Evolutionary conservation across 2,797 vertebrate genomes (phyloP), one percentile per base, ranked within the genome.

Genomic region (Cossypha caffra): DNA sequence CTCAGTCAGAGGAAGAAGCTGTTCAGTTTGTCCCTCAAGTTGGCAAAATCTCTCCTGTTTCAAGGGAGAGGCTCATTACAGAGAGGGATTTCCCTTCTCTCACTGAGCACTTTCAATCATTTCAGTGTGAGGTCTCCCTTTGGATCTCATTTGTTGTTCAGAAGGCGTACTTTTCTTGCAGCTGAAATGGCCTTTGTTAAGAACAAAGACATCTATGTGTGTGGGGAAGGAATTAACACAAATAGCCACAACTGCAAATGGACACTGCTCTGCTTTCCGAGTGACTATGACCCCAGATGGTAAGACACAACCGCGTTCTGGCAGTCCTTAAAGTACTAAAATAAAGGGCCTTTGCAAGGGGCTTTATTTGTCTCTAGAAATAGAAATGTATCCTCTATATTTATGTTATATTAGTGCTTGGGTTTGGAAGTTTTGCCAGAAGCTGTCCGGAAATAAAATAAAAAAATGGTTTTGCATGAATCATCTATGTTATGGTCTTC

Each of bases 341-440:
- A 95, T 83, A 92, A 88, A 97, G 63, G 19, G 57, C 58, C 86
- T 68, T 94, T 95, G 93, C 85, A 93, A 96, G 87, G 28, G 28
- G 28, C 28, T 88, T 91, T 23, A 76, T 90, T 94, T 95, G 54
- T 55, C 35, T 96, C 96, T 95, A 93, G 93, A 98, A 98, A 98
- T 97, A 98, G 97, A 97, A 97, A 95, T 90, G 50, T 72, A 91
- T 88, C 93, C 79, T 97, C 96, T 97, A 51, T 97, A 96, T 97
- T 98, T 98, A 97, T 96, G 88, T 79, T 96, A 94, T 94, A 97
- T 97, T 97, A 97, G 88, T 96, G 96, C 96, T 95, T 77, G 93
- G 86, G 73, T 98, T 96, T 95, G 79, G 82, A 95, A 97, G 73
- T 93, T 86, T 87, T 92, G 91, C 97, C 96, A 97, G 84, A 91